Evolutionary conservation across 2,113 vertebrate genomes (phyloP).

Genomic region (Catharus fuscescens): DNA sequence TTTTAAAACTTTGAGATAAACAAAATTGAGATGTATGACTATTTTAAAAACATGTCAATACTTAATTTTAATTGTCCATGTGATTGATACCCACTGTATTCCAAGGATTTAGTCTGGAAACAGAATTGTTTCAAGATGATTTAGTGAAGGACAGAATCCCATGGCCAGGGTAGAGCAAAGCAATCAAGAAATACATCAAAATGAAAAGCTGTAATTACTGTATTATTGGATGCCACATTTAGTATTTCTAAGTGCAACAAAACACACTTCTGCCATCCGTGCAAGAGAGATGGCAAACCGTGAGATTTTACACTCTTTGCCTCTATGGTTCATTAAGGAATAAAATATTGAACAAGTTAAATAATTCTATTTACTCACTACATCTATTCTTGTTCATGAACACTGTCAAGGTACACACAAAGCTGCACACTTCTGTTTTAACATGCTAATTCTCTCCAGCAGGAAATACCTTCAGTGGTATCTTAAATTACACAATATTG

Average conservation of each 20-base stretch:
- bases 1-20: conserved; percentile 77
- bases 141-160: neutral
- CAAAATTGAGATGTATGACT: conserved; percentile 62
- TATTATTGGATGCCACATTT: neutral
- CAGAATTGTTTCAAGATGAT: conserved; percentile 6
- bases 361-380: neutral
- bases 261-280: neutral
- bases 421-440: neutral
- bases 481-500: neutral
- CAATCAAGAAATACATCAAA: neutral
- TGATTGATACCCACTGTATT: neutral
- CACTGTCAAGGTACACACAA: neutral
- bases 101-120: neutral
- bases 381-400: neutral
- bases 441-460: neutral
- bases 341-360: neutral
- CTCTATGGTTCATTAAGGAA: neutral
- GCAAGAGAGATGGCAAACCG: neutral
- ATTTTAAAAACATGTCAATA: conserved; percentile 60
- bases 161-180: neutral
- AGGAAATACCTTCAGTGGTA: neutral
- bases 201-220: neutral
- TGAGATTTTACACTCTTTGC: neutral
- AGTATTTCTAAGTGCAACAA: neutral
- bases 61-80: conserved; percentile 34